A percentile compares a stretch with the other conserved stretches of the same genome.
Conservation (phyloP, 2,113 vertebrate genomes). For the Hippotragus niger region DNA sequence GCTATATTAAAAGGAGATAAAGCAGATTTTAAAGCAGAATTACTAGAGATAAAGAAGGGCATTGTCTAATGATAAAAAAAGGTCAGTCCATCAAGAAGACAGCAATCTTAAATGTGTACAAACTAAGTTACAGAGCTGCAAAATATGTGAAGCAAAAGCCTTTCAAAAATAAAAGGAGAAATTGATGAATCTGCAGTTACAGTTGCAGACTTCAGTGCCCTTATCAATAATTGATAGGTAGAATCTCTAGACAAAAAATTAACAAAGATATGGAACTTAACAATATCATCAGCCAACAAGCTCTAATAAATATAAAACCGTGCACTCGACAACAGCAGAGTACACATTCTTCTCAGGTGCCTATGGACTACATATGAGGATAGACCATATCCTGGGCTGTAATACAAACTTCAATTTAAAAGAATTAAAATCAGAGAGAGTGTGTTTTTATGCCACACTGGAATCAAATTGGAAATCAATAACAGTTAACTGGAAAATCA, state of each 20-base stretch:
- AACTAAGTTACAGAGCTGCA: not conserved
- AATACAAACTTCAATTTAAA: not conserved
- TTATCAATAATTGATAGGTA: not conserved
- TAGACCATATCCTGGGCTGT: not conserved
- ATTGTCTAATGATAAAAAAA: not conserved
- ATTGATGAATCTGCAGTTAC: not conserved
- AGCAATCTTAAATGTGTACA: not conserved
- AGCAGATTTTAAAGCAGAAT: not conserved
- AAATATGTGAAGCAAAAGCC: not conserved
- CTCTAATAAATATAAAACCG: not conserved
- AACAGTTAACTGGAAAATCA: slow-evolving; percentile 1
- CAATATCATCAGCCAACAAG: not conserved
- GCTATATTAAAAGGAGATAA: not conserved
- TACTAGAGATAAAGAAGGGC: not conserved
- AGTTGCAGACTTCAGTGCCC: not conserved
- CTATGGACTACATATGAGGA: not conserved
- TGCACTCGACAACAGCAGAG: not conserved
- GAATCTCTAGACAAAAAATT: slow-evolving; percentile 10
- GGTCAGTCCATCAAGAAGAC: not conserved
- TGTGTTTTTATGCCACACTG: not conserved
- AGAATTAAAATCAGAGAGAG: not conserved
- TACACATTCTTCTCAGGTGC: not conserved
- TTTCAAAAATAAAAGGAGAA: not conserved
- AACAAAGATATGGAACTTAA: not conserved
- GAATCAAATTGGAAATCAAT: not conserved